phyloP scores from a whole-genome alignment of 2,797 vertebrate genomes.

The Peromyscus melanophrys region DNA sequence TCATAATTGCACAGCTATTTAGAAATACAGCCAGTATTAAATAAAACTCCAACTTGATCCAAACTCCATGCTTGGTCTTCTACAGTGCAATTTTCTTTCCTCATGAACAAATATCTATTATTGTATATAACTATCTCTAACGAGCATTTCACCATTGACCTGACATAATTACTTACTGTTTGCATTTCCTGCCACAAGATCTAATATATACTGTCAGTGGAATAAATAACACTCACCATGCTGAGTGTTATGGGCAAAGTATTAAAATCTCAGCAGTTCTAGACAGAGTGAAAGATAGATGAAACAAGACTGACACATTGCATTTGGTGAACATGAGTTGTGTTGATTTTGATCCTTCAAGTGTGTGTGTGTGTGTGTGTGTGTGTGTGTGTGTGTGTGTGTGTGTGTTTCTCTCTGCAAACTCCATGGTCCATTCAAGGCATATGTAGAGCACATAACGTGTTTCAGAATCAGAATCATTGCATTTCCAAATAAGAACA shows the following conservation, averaged over 20 bases:
- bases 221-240: not conserved
- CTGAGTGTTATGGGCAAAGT: not conserved
- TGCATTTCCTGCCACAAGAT: not conserved
- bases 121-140: not conserved
- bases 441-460: not conserved
- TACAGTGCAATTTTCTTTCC: not conserved
- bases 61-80: not conserved
- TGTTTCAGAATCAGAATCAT: not conserved
- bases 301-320: not conserved
- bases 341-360: not conserved
- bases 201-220: not conserved
- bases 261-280: not conserved
- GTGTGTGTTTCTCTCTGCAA: not conserved
- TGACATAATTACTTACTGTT: not conserved
- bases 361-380: not conserved
- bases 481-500: slow-evolving; percentile 11
- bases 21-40: not conserved
- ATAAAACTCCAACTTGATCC: not conserved
- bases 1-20: not conserved
- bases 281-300: not conserved
- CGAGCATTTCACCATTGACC: not conserved
- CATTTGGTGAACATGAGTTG: not conserved
- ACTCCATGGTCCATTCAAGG: not conserved
- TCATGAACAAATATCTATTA: not conserved
- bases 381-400: not conserved